Evolutionary conservation across 2,113 vertebrate species (phyloP).

Genomic region (Zosterops lateralis): DNA sequence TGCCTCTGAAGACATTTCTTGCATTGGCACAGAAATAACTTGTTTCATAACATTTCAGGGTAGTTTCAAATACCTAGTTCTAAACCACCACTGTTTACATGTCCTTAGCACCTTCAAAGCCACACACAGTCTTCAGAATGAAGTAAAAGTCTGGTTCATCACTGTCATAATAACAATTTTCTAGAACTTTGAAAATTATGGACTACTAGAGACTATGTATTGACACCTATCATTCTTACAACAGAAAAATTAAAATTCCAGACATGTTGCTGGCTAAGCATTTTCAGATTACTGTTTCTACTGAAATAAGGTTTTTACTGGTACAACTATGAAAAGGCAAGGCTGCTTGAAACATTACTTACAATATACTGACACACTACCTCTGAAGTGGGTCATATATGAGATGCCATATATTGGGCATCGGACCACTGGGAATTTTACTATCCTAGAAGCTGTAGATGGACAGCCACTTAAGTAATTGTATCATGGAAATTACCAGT

Average conservation of each 20-base stretch:
- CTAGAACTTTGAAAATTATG: background rate
- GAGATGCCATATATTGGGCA: background rate
- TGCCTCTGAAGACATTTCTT: background rate
- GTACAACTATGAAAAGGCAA: background rate
- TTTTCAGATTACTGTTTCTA: background rate
- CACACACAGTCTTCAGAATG: background rate
- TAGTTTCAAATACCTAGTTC: background rate
- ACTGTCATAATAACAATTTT: background rate
- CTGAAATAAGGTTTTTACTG: background rate
- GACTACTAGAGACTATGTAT: background rate
- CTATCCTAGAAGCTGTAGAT: background rate
- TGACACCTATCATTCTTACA: background rate
- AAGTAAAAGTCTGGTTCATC: background rate
- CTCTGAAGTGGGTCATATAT: background rate
- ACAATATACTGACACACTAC: background rate
- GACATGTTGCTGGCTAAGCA: background rate
- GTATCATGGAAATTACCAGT: background rate
- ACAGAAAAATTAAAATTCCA: background rate
- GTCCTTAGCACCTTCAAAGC: background rate
- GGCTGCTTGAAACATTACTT: background rate
- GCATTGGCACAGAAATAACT: background rate
- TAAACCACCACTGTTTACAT: background rate
- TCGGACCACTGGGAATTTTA: background rate
- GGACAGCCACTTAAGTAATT: background rate
- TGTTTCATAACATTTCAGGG: background rate